phyloP scores from a whole-genome alignment of 1,140 invertebrate species.

The Caerostris extrusa region DNA sequence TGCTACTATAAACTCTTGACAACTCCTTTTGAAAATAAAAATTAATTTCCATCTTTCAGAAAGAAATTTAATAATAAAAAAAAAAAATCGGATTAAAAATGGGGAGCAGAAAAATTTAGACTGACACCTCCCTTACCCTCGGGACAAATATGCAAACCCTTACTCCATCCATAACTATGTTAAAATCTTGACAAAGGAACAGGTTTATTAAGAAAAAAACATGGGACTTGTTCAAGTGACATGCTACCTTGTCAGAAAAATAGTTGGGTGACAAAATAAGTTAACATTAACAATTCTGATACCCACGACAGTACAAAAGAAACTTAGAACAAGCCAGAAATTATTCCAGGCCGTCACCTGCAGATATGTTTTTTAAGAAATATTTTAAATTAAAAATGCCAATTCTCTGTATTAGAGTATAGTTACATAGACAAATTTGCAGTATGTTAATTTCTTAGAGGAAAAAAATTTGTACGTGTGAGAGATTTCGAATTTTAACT shows the following conservation, averaged over 20 bases:
- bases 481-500: no score
- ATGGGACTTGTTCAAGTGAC: neutral
- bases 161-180: no score
- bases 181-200: no score
- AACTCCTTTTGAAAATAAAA: no score
- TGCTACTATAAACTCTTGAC: no score
- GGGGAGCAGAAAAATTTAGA: no score
- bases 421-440: neutral
- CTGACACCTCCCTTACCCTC: no score
- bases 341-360: neutral
- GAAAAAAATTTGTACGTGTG: neutral
- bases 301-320: neutral
- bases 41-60: no score
- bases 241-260: neutral
- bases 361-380: neutral
- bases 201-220: no score
- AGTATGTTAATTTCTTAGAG: neutral
- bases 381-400: neutral
- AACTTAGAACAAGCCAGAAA: neutral
- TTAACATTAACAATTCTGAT: neutral
- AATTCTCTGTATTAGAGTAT: neutral
- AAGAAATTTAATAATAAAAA: no score
- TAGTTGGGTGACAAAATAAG: neutral
- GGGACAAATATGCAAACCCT: no score
- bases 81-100: no score